A percentile compares a stretch with the other conserved stretches of the same genome.
phyloP scores from a whole-genome alignment of 2,888 invertebrate species.

The Zaprionus obscuricornis region DNA sequence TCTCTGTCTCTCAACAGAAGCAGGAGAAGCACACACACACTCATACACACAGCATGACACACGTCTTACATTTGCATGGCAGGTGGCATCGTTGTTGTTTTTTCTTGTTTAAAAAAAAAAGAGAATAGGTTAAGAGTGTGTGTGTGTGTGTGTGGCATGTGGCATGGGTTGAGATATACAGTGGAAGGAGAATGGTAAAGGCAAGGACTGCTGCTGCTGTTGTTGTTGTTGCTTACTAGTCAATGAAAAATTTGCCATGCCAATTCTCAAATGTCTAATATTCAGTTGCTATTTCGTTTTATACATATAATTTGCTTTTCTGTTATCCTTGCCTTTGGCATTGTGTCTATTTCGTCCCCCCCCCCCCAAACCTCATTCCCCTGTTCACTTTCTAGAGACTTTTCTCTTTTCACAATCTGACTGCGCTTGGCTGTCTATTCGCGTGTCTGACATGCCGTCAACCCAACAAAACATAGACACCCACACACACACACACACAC shows the following conservation, averaged over 20 bases:
- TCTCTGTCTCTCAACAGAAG: no score
- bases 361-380: no score
- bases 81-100: constrained; percentile 45
- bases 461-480: constrained; percentile 26
- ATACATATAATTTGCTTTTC: constrained; percentile 58
- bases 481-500: background rate
- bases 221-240: constrained; percentile 34
- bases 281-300: constrained; percentile 62
- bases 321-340: constrained; percentile 18
- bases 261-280: constrained; percentile 79
- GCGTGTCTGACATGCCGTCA: constrained; percentile 59
- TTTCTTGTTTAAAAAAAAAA: background rate
- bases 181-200: no score
- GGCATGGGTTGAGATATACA: background rate
- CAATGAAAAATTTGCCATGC: constrained; percentile 71
- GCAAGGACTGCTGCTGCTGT: constrained; percentile 2
- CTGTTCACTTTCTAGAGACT: no score
- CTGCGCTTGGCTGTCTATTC: constrained; percentile 57
- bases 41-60: no score
- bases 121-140: no score
- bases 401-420: background rate
- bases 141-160: no score
- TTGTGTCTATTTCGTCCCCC: no score
- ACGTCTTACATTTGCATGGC: constrained; percentile 58
- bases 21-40: no score